Base-by-base conservation (phyloP, 2,113 vertebrate species). In the Todiramphus saurophagus region DNA sequence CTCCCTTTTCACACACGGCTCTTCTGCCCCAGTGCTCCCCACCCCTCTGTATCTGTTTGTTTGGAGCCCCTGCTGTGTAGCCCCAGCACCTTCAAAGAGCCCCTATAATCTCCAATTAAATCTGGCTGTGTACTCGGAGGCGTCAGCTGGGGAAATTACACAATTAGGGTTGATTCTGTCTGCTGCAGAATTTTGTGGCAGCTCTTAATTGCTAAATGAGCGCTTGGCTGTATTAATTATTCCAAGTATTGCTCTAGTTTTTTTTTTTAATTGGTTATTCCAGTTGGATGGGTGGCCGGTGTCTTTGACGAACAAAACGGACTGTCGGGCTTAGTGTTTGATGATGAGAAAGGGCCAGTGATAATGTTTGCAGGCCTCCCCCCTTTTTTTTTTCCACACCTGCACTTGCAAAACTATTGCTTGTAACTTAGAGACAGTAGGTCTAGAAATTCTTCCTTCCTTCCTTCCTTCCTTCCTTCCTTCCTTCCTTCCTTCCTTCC, bases 41-140 rank as follows among this genome's bases (percentile, higher is more conserved):
- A 69, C 84, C 62, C 81, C 63, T 91, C 93, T 59, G 81, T 95
- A 70, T 97, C 94, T 97, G 94, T 97, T 97, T 97, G 90, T 92
- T 97, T 95, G 81, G 89, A 88, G 91, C 91, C 94, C 96, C 97
- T 0, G 11, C 93, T 91, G 96, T 0, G 75, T 68, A 66, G 78
- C 90, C 94, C 84, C 93, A 92, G 92, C 82, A 91, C 93, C 96
- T 97, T 97, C 96, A 97, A 96, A 97, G 95, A 96, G 87, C 86
- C 87, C 91, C 91, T 91, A 82, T 96, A 97, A 97, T 97, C 96
- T 97, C 96, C 93, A 97, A 93, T 97, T 97, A 97, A 97, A 97
- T 96, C 97, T 96, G 96, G 56, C 97, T 89, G 91, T 97, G 96
- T 97, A 85, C 81, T 96, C 4, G 0, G 95, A 91, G 94, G 95